Evolutionary conservation across 92 coral and sea anemone species (phyloP), one percentile per base, ranked within the genome.

Genomic region (Parazoanthus darwini): DNA sequence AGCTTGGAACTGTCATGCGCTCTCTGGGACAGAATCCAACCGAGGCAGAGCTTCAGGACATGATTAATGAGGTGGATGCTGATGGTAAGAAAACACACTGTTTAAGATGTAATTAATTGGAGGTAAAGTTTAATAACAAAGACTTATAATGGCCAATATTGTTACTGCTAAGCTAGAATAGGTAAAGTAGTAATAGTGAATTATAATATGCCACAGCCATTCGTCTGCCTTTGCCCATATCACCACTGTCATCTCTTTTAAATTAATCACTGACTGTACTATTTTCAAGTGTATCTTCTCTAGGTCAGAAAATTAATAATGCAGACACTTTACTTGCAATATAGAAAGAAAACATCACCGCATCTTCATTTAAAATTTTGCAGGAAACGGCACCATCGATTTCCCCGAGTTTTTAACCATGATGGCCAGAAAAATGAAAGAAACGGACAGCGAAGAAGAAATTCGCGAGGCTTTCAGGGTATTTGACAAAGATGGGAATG

Each of bases 31-130:
- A 29, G 33, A 29, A 29, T 29, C 33, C 33, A 29, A 29, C 33
- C 33, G 33, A 44, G 88, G 96, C 98, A 51, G 98, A 95, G 85
- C 92, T 95, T 36, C 94, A 95, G 90, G 98, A 95, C 88, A 95
- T 95, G 98, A 94, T 95, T 44, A 89, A 95, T 72, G 98, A 95
- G 87, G 98, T 95, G 3, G 98, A 95, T 78, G 94, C 96, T 22
- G 96, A 95, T 91, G 98, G 98, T 95, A 74, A 44, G 48, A 44
- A 44, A 44, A 44, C 48, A 44, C 48, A 44, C 48, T 44, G 48
- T 44, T 44, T 44, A 44, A 44, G 48, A 44, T 44, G 48, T 44
- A 44, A 44, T 44, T 44, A 44, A 44, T 44, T 44, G 48, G 48
- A 44, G 48, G 48, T 44, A 44, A 44, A 44, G 48, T 44, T 44